Evolutionary conservation across 2,113 vertebrate genomes (phyloP).

Genomic region (Scytalopus superciliaris): DNA sequence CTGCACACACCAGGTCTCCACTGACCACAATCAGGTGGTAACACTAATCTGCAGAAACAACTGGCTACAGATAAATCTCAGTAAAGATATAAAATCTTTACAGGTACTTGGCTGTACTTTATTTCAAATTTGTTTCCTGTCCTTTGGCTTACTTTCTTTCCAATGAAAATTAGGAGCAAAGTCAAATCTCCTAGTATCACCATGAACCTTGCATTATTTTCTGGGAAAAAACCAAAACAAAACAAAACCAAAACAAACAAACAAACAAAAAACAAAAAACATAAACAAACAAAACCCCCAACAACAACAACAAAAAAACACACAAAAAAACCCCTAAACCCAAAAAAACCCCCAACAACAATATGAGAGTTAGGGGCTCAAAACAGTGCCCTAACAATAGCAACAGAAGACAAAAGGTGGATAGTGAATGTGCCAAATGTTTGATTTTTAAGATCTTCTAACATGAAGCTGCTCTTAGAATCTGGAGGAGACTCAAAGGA

Average conservation of each 20-base stretch:
- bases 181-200: neutral
- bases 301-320: no score
- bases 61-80: neutral
- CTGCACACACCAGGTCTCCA: neutral
- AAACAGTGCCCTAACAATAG: neutral
- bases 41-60: neutral
- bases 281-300: no score
- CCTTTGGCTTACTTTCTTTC: neutral
- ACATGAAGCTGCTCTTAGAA: neutral
- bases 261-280: neutral
- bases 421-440: neutral
- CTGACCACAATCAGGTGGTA: accelerated
- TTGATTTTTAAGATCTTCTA: neutral
- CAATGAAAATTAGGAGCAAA: neutral
- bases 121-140: neutral
- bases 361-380: neutral
- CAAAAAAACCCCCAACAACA: no score
- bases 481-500: neutral
- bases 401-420: neutral
- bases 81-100: neutral
- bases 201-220: neutral
- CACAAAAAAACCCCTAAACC: no score
- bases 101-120: neutral
- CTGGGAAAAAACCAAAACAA: neutral
- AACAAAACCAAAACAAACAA: no score